Base-by-base conservation (phyloP, 2,113 vertebrate species). In the Platichthys flesus region DNA sequence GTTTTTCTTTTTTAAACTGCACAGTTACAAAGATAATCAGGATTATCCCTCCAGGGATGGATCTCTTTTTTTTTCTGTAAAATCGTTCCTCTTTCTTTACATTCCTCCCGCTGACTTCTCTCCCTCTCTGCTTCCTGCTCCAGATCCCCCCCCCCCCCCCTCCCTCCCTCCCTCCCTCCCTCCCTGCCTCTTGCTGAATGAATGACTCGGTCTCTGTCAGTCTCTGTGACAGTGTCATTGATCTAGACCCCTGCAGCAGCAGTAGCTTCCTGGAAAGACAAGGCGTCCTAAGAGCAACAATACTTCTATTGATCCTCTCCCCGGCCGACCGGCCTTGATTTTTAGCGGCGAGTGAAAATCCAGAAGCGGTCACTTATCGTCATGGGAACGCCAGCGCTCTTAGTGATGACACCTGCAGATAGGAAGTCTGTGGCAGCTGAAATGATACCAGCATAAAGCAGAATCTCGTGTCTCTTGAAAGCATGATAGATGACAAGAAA, bases 261-360 rank as follows among this genome's bases (percentile, higher is more conserved):
- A 82, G 59, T 62, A 69, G 88, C 91, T 92, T 92, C 91, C 91
- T 92, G 91, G 85, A 89, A 90, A 85, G 85, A 75, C 85, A 58
- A 83, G 86, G 82, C 81, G 80, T 81, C 84, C 81, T 67, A 63
- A 65, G 74, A 85, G 82, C 80, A 89, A 92, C 90, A 92, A 86
- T 86, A 74, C 85, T 35, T 68, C 91, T 90, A 90, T 92, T 91
- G 90, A 92, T 90, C 89, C 83, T 82, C 88, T 74, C 64, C 45
- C 78, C 51, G 85, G 86, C 88, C 45, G 18, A 82, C 79, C 69
- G 80, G 80, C 83, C 67, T 84, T 68, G 75, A 82, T 52, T 85
- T 67, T 81, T 63, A 54, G 67, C n/a, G 14, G 60, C 63, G 78
- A 82, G 77, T 62, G 78, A 83, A 82, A 82, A 77, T 88, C 84